A percentile compares a stretch with the other conserved stretches of the same genome.
phyloP scores from a whole-genome alignment of 2,888 invertebrate species.

The Phortica magna region DNA sequence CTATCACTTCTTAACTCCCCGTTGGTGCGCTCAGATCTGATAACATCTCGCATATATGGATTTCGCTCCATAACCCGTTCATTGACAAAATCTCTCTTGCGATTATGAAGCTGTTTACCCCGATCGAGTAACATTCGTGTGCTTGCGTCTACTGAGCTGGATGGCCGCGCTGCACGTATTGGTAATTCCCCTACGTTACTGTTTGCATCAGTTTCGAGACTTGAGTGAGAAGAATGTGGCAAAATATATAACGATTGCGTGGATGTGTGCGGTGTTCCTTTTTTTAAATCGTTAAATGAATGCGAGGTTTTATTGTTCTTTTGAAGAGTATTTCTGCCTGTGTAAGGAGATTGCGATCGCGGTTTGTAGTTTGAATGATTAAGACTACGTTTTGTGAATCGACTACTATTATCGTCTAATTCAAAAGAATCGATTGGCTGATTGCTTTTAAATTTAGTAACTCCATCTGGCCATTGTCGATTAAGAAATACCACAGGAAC shows the following conservation, averaged over 20 bases:
- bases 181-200: constrained; percentile 53
- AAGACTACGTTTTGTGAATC: constrained; percentile 30
- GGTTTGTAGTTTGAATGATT: constrained; percentile 47
- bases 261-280: constrained; percentile 51
- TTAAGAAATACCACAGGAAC: constrained; percentile 62
- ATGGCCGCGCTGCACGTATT: constrained; percentile 49
- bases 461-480: constrained; percentile 73
- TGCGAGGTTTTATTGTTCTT: constrained; percentile 60
- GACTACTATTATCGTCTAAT: constrained; percentile 47
- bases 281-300: constrained; percentile 65
- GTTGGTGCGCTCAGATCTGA: constrained; percentile 57
- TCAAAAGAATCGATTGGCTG: constrained; percentile 45
- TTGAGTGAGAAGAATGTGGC: constrained; percentile 54
- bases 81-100: constrained; percentile 77
- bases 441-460: constrained; percentile 58
- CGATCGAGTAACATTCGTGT: constrained; percentile 75
- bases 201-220: constrained; percentile 59
- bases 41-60: constrained; percentile 76
- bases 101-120: constrained; percentile 75
- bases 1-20: constrained; percentile 58
- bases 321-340: constrained; percentile 49
- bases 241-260: constrained; percentile 48
- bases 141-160: constrained; percentile 62
- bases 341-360: constrained; percentile 63
- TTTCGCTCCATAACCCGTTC: constrained; percentile 76